A percentile compares a stretch with the other conserved stretches of the same genome.
These are phyloP conservation scores for Drosophila dunni DNA, from an alignment of 1,140 invertebrate genomes.

Conservation along the genomic window DNA sequence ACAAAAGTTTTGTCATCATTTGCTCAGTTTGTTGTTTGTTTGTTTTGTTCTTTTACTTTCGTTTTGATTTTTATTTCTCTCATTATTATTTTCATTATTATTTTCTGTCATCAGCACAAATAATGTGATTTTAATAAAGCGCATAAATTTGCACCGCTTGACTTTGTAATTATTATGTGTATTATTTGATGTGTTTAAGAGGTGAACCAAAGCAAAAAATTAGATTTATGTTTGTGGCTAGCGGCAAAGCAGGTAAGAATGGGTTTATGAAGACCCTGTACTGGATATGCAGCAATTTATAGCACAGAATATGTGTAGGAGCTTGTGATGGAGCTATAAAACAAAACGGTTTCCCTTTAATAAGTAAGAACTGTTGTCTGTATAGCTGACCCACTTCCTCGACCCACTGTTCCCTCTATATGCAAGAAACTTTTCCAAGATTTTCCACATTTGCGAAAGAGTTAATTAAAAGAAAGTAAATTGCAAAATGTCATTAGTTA, in stretches of 20 bases:
- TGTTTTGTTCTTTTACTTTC: constrained; percentile 8
- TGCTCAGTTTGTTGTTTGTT: constrained; percentile 7
- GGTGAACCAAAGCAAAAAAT: no score
- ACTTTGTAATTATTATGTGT: constrained; percentile 56
- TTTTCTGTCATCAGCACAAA: constrained; percentile 31
- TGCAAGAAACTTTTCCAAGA: background rate
- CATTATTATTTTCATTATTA: constrained; percentile 24
- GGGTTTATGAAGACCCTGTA: no score
- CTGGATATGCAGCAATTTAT: no score
- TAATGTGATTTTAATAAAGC: constrained; percentile 68
- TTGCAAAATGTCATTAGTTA: background rate
- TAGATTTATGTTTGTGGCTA: no score
- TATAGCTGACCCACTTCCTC: no score
- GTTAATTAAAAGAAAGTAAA: background rate
- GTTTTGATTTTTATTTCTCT: constrained; percentile 12
- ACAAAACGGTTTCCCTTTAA: no score
- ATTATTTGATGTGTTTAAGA: background rate
- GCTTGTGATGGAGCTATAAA: no score
- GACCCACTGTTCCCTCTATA: no score
- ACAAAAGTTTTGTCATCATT: constrained; percentile 46
- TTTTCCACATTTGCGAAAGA: background rate
- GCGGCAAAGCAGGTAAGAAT: no score
- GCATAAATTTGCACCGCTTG: constrained; percentile 34
- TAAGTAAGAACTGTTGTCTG: no score
- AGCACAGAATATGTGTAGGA: no score